phyloP scores from a whole-genome alignment of 1,140 invertebrate genomes.

The Drosophila hydei region DNA sequence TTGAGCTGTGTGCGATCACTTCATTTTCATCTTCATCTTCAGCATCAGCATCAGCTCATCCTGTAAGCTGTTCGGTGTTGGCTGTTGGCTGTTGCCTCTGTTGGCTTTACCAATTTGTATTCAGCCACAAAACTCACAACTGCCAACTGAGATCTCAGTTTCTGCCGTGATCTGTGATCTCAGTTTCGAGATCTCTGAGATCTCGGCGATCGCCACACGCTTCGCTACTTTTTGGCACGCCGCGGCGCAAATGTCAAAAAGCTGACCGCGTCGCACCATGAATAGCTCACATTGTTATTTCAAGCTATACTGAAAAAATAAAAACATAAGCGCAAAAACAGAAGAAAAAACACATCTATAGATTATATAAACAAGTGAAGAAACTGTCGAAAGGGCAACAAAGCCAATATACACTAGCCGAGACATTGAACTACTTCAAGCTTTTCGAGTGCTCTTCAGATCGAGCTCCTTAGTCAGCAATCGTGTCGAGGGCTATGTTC shows the following conservation, averaged over 20 bases:
- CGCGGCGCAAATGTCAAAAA: constrained; percentile 66
- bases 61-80: constrained; percentile 40
- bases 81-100: constrained; percentile 37
- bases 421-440: constrained; percentile 11
- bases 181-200: constrained; percentile 42
- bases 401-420: not conserved
- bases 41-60: constrained; percentile 28
- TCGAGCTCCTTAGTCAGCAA: not conserved
- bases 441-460: not conserved
- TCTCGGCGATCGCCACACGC: constrained; percentile 62
- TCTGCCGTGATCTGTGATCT: constrained; percentile 25
- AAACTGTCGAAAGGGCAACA: constrained; percentile 27
- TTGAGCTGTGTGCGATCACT: constrained; percentile 37
- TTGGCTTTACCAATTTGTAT: constrained; percentile 77
- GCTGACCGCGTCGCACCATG: constrained; percentile 65
- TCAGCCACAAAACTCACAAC: constrained; percentile 46
- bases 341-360: not conserved
- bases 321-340: not conserved
- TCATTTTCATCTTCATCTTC: constrained; percentile 49
- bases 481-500: not conserved
- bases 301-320: not conserved
- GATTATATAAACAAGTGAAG: constrained; percentile 34
- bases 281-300: constrained; percentile 71
- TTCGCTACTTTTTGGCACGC: constrained; percentile 79
- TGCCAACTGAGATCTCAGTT: constrained; percentile 13